These are phyloP conservation scores for Dicaeum eximium DNA, from an alignment of 2,113 vertebrate species.

Conservation along the genomic window DNA sequence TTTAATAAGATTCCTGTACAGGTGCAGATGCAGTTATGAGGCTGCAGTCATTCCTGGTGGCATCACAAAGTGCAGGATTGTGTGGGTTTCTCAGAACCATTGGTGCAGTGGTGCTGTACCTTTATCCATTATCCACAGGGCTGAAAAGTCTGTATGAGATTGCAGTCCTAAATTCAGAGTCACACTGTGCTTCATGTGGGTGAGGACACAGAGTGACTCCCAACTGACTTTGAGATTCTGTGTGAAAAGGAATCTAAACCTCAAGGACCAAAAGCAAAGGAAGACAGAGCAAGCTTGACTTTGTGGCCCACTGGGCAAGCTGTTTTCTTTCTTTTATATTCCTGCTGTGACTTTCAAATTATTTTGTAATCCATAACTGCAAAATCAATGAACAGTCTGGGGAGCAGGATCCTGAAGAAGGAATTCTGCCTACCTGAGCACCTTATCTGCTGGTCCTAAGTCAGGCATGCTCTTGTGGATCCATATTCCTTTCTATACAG, in stretches of 20 bases:
- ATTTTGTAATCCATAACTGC: background rate
- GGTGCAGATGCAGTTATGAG: background rate
- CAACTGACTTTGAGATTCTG: background rate
- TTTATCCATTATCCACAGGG: background rate
- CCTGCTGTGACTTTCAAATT: background rate
- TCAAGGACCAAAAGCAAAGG: background rate
- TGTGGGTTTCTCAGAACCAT: background rate
- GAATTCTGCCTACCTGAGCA: background rate
- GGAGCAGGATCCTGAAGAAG: background rate
- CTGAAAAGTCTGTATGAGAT: background rate
- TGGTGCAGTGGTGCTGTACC: background rate
- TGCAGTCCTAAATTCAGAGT: background rate
- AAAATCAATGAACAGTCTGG: background rate
- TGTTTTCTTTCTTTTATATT: background rate
- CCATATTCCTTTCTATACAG: background rate
- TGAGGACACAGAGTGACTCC: background rate
- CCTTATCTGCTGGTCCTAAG: background rate
- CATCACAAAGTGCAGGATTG: background rate
- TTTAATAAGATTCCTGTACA: background rate
- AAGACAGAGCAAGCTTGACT: background rate
- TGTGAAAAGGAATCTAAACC: background rate
- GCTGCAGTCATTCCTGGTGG: background rate
- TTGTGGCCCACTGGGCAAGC: background rate
- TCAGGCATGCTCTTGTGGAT: background rate
- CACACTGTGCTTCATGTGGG: background rate